phyloP scores from a whole-genome alignment of 2,888 invertebrate genomes.

The Rutpela maculata region DNA sequence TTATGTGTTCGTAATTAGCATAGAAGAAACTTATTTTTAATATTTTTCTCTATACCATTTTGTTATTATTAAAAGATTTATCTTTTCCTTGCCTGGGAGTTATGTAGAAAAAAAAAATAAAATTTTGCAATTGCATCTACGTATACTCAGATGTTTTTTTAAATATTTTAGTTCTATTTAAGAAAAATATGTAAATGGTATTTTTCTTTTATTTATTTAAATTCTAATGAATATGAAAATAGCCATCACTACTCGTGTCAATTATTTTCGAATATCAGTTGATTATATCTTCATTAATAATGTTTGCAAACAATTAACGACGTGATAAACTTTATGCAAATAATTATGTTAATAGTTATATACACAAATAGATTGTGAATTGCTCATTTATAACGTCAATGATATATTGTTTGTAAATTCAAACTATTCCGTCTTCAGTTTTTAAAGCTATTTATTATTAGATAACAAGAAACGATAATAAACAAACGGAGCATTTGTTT shows the following conservation, averaged over 20 bases:
- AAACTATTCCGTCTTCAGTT: background rate
- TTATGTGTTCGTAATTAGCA: too few species aligned
- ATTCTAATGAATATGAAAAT: too few species aligned
- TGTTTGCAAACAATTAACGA: background rate
- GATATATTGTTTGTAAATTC: conserved; percentile 13
- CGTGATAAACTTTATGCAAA: background rate
- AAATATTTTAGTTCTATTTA: too few species aligned
- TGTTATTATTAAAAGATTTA: too few species aligned
- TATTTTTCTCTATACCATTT: too few species aligned
- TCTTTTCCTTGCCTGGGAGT: too few species aligned
- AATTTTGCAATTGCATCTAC: too few species aligned
- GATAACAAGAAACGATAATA: conserved; percentile 5
- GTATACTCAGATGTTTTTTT: too few species aligned
- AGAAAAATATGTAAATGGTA: too few species aligned
- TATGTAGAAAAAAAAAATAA: too few species aligned
- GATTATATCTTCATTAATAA: background rate
- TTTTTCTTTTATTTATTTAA: too few species aligned
- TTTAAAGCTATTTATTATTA: background rate
- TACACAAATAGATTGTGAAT: background rate
- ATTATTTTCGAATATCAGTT: background rate
- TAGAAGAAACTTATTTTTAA: too few species aligned
- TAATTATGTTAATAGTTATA: conserved; percentile 8
- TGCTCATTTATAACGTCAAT: background rate
- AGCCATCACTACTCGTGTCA: background rate
- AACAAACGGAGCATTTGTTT: conserved; percentile 10